A percentile compares a stretch with the other conserved stretches of the same genome.
Evolutionary conservation across 2,113 vertebrate species (phyloP).

Genomic region (Penelope pileata): DNA sequence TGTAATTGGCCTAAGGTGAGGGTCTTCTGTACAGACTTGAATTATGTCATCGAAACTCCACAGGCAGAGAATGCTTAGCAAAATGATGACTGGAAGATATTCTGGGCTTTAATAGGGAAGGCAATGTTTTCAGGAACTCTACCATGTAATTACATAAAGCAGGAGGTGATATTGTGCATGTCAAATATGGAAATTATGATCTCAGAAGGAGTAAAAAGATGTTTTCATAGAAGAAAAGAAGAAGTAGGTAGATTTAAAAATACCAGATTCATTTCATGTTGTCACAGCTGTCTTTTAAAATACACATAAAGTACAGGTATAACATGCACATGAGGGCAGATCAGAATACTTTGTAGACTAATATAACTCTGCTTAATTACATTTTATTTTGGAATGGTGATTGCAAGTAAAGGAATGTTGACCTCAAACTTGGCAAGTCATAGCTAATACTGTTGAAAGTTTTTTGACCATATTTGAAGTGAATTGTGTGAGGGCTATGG

Average conservation of each 20-base stretch:
- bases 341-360: background rate
- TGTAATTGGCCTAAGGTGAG: slow-evolving; percentile 73
- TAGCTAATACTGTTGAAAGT: background rate
- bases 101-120: slow-evolving; percentile 64
- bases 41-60: slow-evolving; percentile 71
- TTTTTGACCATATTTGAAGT: background rate
- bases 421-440: background rate
- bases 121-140: slow-evolving; percentile 42
- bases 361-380: background rate
- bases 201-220: slow-evolving; percentile 11
- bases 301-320: background rate
- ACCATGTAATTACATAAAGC: slow-evolving; percentile 63
- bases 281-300: background rate
- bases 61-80: slow-evolving; percentile 58
- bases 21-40: slow-evolving; percentile 70
- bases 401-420: background rate
- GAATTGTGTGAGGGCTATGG: background rate
- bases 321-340: background rate
- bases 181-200: slow-evolving; percentile 70
- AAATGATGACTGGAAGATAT: slow-evolving; percentile 49
- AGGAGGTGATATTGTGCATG: slow-evolving; percentile 36
- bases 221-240: slow-evolving; percentile 28
- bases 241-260: background rate
- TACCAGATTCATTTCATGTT: slow-evolving; percentile 12
- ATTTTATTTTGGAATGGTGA: background rate